Evolutionary conservation across 1,140 invertebrate species (phyloP).

Genomic region (Psilanteris sp.): DNA sequence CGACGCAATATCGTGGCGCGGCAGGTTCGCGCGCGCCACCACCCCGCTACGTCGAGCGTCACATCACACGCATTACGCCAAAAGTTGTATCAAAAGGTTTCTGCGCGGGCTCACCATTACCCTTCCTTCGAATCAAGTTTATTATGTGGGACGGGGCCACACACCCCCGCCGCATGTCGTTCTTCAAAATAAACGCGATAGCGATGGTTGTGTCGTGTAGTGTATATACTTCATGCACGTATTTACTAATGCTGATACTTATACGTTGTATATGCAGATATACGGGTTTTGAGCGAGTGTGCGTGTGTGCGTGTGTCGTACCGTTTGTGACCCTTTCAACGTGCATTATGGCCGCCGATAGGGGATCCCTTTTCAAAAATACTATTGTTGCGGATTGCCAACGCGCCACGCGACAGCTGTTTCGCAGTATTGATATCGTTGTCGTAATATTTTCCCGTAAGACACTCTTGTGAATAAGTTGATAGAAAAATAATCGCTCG

Average conservation of each 20-base stretch:
- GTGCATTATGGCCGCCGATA: constrained; percentile 57
- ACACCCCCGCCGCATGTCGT: background rate
- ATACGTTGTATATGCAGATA: constrained; percentile 14
- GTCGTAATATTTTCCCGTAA: constrained; percentile 64
- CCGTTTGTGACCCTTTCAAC: constrained; percentile 53
- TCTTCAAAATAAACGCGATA: background rate
- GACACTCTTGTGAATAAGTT: too few species aligned
- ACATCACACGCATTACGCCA: constrained; percentile 26
- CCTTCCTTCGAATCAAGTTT: constrained; percentile 40
- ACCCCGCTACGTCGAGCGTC: constrained; percentile 41
- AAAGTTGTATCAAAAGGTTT: constrained; percentile 52
- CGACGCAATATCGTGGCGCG: too few species aligned
- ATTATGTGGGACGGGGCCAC: constrained; percentile 44
- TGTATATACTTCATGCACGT: constrained; percentile 4
- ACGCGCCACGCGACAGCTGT: constrained; percentile 69
- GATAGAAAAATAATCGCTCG: constrained; percentile 1
- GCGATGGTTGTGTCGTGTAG: background rate
- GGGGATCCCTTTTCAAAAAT: constrained; percentile 57
- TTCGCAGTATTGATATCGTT: constrained; percentile 65
- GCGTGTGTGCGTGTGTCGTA: constrained; percentile 12
- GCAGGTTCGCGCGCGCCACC: constrained; percentile 20
- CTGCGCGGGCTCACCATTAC: constrained; percentile 32
- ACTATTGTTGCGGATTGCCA: constrained; percentile 68
- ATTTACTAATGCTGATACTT: constrained; percentile 10
- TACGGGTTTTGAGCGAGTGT: too few species aligned